phyloP scores from a whole-genome alignment of 2,888 invertebrate species.

The Listrodromus nycthemerus region DNA sequence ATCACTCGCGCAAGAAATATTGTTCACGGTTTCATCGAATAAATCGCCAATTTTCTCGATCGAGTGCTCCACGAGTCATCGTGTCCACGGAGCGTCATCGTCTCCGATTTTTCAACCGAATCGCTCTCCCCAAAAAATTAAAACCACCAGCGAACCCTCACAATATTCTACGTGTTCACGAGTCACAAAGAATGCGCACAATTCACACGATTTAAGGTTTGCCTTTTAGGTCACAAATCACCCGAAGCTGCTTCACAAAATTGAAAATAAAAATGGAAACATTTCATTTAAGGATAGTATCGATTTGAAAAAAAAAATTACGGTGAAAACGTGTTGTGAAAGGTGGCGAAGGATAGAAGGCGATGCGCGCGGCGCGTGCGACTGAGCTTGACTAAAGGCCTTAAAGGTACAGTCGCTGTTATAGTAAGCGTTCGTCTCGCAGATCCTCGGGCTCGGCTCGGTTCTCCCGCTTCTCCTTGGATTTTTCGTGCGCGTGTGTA shows the following conservation, averaged over 20 bases:
- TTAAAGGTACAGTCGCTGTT: constrained; percentile 72
- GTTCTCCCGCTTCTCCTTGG: constrained; percentile 58
- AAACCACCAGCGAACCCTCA: background rate
- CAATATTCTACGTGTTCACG: background rate
- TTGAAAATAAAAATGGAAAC: background rate
- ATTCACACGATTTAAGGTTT: background rate
- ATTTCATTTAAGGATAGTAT: background rate
- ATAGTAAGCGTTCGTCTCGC: constrained; percentile 66
- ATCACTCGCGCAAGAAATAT: background rate
- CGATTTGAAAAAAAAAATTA: constrained; percentile 17
- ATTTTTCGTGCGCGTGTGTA: constrained; percentile 74
- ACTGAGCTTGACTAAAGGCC: constrained; percentile 80
- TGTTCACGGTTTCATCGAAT: constrained; percentile 37
- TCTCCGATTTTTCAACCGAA: constrained; percentile 17
- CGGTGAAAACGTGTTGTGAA: constrained; percentile 30
- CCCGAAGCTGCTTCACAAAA: background rate
- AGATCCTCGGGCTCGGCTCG: constrained; percentile 54
- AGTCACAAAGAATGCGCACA: background rate
- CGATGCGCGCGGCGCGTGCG: constrained; percentile 77
- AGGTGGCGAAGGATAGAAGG: constrained; percentile 58
- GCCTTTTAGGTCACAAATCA: background rate
- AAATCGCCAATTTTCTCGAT: constrained; percentile 43
- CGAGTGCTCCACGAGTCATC: constrained; percentile 46
- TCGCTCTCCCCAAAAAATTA: background rate
- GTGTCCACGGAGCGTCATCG: constrained; percentile 48